Evolutionary conservation across 2,797 vertebrate genomes (phyloP).

Genomic region (Capromys pilorides): DNA sequence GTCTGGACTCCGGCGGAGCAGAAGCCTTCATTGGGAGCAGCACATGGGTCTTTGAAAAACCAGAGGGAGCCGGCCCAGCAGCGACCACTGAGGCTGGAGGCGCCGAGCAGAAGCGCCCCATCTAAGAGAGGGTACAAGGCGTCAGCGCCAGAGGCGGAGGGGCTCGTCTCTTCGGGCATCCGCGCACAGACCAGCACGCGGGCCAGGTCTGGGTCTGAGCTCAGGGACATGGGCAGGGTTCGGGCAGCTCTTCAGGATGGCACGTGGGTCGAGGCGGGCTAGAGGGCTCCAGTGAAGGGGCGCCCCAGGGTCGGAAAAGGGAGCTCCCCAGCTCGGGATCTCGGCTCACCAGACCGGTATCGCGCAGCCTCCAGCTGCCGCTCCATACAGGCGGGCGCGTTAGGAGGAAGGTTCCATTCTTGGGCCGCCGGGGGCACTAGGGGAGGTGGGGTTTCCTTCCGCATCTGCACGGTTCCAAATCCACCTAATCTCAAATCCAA

Average conservation of each 20-base stretch:
- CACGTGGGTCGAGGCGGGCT: neutral
- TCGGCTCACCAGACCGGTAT: slow-evolving; percentile 89
- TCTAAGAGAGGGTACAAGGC: slow-evolving; percentile 83
- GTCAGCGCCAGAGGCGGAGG: neutral
- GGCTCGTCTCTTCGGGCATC: slow-evolving; percentile 67
- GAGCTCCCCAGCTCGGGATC: slow-evolving; percentile 30
- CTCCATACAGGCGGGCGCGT: slow-evolving; percentile 96
- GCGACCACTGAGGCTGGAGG: slow-evolving; percentile 93
- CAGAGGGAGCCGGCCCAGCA: slow-evolving; percentile 97
- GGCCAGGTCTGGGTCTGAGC: neutral
- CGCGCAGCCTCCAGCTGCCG: slow-evolving; percentile 91
- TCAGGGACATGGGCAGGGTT: neutral
- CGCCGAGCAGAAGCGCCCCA: slow-evolving; percentile 92
- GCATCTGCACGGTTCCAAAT: slow-evolving; percentile 53
- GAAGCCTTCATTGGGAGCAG: slow-evolving; percentile 94
- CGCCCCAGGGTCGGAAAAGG: neutral
- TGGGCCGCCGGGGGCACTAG: slow-evolving; percentile 50
- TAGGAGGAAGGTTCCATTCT: slow-evolving; percentile 93
- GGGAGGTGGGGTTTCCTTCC: slow-evolving; percentile 53
- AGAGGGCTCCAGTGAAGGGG: neutral
- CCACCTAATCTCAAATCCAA: neutral
- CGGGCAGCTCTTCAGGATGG: neutral
- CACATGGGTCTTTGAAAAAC: slow-evolving; percentile 92
- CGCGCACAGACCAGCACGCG: neutral
- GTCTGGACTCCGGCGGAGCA: slow-evolving; percentile 97